phyloP scores from a whole-genome alignment of 2,888 invertebrate genomes.

The Lochmaea capreae region DNA sequence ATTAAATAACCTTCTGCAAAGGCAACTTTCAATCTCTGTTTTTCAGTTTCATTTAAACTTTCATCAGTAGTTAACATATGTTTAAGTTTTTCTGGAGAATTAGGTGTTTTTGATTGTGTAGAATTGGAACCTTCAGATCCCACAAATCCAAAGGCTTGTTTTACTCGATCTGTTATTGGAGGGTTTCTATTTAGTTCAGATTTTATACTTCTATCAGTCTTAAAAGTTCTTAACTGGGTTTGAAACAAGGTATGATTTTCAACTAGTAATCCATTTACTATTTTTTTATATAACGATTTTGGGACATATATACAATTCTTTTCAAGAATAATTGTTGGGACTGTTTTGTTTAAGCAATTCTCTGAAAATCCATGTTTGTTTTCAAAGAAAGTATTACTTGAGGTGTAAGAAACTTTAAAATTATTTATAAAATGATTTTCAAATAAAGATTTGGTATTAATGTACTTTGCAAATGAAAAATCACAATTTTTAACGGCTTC shows the following conservation, averaged over 20 bases:
- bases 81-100: constrained; percentile 66
- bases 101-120: constrained; percentile 47
- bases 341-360: constrained; percentile 52
- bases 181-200: constrained; percentile 81
- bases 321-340: constrained; percentile 57
- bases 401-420: constrained; percentile 63
- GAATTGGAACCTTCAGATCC: constrained; percentile 48
- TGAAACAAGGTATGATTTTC: constrained; percentile 61
- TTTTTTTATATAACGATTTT: constrained; percentile 58
- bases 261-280: constrained; percentile 54
- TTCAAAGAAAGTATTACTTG: constrained; percentile 64
- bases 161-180: constrained; percentile 74
- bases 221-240: constrained; percentile 79
- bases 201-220: constrained; percentile 79
- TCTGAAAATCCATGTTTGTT: constrained; percentile 65
- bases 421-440: constrained; percentile 60
- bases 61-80: constrained; percentile 69
- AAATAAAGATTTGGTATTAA: constrained; percentile 57
- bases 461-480: constrained; percentile 60
- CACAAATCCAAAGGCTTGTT: constrained; percentile 66
- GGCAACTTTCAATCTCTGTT: constrained; percentile 84
- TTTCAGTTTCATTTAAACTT: constrained; percentile 68
- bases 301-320: constrained; percentile 55
- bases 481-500: constrained; percentile 65
- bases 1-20: constrained; percentile 93